These are phyloP conservation scores for Lapara coniferarum DNA, from an alignment of 2,888 invertebrate genomes.

Conservation along the genomic window DNA sequence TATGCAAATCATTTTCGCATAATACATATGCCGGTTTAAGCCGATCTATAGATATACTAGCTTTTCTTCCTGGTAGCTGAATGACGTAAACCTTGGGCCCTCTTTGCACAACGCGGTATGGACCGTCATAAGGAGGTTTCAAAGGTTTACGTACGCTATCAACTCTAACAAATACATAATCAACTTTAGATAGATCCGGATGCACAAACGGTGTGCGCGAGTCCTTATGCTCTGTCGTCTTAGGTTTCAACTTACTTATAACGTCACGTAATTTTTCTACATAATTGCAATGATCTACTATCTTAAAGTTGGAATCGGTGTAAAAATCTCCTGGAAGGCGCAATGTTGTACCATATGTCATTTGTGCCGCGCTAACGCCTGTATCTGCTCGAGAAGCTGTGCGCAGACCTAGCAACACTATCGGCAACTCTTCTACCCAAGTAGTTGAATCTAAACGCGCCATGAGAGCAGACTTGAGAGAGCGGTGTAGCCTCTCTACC, in stretches of 20 bases:
- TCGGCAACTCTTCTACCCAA: constrained; percentile 9
- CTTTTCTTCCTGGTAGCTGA: constrained; percentile 10
- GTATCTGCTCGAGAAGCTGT: not conserved
- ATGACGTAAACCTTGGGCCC: constrained; percentile 6
- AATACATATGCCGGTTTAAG: constrained; percentile 19
- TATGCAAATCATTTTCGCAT: not conserved
- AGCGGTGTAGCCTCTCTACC: constrained; percentile 38
- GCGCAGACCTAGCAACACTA: constrained; percentile 1
- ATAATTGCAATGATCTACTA: not conserved
- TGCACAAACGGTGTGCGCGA: too few species aligned
- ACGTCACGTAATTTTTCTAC: constrained; percentile 9
- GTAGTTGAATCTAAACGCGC: constrained; percentile 8
- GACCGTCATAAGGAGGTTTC: constrained; percentile 8
- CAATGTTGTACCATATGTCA: constrained; percentile 24
- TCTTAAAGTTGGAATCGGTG: not conserved
- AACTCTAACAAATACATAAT: too few species aligned
- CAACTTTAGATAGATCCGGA: too few species aligned
- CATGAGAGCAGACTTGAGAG: constrained; percentile 33
- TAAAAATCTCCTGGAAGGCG: constrained; percentile 5
- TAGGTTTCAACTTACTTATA: too few species aligned
- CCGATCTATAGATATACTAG: constrained; percentile 28
- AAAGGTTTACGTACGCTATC: too few species aligned
- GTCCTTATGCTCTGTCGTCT: too few species aligned
- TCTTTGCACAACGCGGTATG: constrained; percentile 1
- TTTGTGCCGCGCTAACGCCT: constrained; percentile 20